These are phyloP conservation scores for Meloe dianella DNA, from an alignment of 2,888 invertebrate species.

Conservation along the genomic window DNA sequence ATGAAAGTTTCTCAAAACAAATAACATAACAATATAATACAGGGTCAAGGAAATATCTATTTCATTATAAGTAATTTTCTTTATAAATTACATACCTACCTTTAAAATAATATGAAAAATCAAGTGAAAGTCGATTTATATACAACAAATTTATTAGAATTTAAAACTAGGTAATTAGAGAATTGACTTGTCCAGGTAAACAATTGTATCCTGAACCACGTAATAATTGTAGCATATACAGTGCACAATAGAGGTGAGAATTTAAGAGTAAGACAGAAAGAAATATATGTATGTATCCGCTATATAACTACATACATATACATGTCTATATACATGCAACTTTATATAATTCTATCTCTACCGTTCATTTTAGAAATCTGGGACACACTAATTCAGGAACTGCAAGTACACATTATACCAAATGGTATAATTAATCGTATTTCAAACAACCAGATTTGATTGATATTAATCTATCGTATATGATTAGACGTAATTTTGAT, in stretches of 20 bases:
- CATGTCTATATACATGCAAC: background rate
- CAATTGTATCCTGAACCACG: background rate
- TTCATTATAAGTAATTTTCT: background rate
- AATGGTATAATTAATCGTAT: background rate
- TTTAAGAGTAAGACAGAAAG: background rate
- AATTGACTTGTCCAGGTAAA: too few species aligned
- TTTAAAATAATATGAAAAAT: too few species aligned
- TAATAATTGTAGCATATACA: background rate
- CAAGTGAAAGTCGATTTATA: background rate
- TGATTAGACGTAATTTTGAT: too few species aligned
- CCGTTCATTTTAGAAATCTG: slow-evolving; percentile 6
- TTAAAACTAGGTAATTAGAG: too few species aligned
- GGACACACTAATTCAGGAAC: slow-evolving; percentile 8
- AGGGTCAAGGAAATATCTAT: background rate
- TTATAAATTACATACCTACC: background rate
- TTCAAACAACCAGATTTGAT: background rate
- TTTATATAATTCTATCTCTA: background rate
- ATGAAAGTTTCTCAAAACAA: background rate
- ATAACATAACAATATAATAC: background rate
- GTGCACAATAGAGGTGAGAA: too few species aligned
- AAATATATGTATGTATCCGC: background rate
- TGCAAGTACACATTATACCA: background rate
- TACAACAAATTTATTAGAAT: too few species aligned
- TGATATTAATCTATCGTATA: slow-evolving; percentile 3
- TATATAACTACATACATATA: background rate